Evolutionary conservation across 2,797 vertebrate species (phyloP).

Genomic region (Mergus octosetaceus): DNA sequence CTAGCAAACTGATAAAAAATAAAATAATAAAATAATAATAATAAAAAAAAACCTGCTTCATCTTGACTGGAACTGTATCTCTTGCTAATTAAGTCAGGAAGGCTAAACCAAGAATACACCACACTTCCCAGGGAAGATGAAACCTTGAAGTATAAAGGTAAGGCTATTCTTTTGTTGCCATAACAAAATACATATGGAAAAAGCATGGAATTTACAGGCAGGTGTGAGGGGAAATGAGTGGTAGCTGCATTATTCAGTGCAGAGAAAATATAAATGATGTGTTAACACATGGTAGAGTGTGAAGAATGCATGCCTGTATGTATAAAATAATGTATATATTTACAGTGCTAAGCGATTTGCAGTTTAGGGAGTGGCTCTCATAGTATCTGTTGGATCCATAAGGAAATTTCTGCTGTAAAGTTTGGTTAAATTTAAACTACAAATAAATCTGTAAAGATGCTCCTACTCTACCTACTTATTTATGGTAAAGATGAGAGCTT

Average conservation of each 20-base stretch:
- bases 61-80: background rate
- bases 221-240: slow-evolving; percentile 58
- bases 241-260: slow-evolving; percentile 6
- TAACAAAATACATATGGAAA: slow-evolving; percentile 42
- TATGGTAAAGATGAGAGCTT: background rate
- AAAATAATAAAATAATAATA: too few relatives aligned
- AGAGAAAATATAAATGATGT: slow-evolving; percentile 30
- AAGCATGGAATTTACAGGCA: slow-evolving; percentile 32
- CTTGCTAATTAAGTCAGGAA: background rate
- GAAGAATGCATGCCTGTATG: slow-evolving; percentile 25
- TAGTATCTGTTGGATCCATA: slow-evolving; percentile 8
- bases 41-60: accelerated
- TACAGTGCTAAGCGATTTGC: slow-evolving; percentile 3
- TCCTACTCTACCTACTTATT: background rate
- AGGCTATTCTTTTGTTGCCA: background rate
- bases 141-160: background rate
- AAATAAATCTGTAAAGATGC: background rate
- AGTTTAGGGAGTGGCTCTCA: slow-evolving; percentile 20
- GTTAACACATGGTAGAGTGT: slow-evolving; percentile 61
- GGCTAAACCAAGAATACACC: background rate
- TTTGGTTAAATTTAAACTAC: slow-evolving; percentile 7
- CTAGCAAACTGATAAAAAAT: background rate
- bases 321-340: slow-evolving; percentile 20
- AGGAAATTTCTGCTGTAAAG: background rate
- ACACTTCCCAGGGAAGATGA: background rate